Base-by-base conservation (phyloP, 2,113 vertebrate species). In the Caretta caretta region DNA sequence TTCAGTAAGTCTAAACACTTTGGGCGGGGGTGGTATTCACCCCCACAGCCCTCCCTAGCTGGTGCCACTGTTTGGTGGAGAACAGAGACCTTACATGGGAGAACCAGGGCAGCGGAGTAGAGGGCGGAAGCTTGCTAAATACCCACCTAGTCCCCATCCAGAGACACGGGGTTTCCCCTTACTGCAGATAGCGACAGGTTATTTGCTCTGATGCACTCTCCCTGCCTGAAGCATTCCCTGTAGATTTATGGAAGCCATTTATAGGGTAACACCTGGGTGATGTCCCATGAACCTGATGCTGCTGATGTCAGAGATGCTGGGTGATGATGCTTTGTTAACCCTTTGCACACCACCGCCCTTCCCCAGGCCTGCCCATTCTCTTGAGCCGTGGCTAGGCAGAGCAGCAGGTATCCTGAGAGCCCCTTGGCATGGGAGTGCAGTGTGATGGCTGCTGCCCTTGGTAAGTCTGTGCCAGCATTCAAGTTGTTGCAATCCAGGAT, bases 311-410 rank as follows among this genome's bases (percentile, higher is more conserved):
- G 56, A 84, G 75, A 22, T 87, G 49, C 22, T 84, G 4, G 8
- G n/a, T 83, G 24, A 80, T 87, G 20, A n/a, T 79, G 56, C 31
- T 86, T 91, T 1, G 1, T 89, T 57, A 42, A 69, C 88, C 91
- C 20, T 62, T 46, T 54, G 93, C 31, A 24, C 53, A 75, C 69
- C 12, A 90, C 27, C 20, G 1, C 1, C 48, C 35, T 84, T 17
- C 7, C 87, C 31, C n/a, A 10, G 54, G 56, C 25, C 25, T 35
- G 35, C 8, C 0, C 0, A 0, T 83, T 94, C 48, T 42, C 51
- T 79, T 87, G 35, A 94, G 35, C 53, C 75, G 12, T 80, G 48
- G 13, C 53, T 86, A n/a, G 49, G 86, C 87, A 65, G 82, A 95
- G 16, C n/a, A 90, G 46, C 86, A 90, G 81, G 4, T 25, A 16